Evolutionary conservation across 2,797 vertebrate species (phyloP).

Genomic region (Alcedo quadribrachys): DNA sequence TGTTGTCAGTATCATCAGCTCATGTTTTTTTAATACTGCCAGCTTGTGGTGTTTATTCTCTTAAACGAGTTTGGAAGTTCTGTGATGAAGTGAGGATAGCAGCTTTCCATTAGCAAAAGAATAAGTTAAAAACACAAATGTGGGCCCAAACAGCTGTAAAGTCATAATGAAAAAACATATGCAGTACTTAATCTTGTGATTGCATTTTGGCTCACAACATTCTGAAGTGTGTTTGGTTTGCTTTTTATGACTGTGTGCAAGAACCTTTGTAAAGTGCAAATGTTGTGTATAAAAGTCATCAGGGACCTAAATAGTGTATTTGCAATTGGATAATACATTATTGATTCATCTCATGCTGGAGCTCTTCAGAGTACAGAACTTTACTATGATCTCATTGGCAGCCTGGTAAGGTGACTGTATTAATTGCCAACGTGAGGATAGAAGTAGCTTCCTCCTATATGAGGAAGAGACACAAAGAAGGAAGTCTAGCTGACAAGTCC

Average conservation of each 20-base stretch:
- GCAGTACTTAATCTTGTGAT: background rate
- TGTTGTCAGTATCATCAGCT: background rate
- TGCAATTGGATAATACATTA: background rate
- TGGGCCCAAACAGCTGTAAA: background rate
- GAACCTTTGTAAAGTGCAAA: background rate
- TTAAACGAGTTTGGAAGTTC: background rate
- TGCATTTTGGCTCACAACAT: background rate
- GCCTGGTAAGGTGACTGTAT: background rate
- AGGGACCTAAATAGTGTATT: background rate
- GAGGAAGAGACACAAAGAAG: background rate
- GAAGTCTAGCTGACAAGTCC: background rate
- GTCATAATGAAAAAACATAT: background rate
- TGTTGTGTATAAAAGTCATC: background rate
- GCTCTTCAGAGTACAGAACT: background rate
- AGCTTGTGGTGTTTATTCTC: constrained; percentile 10
- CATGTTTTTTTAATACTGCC: background rate
- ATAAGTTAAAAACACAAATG: background rate
- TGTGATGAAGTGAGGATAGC: background rate
- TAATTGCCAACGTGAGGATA: background rate
- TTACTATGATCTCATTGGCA: background rate
- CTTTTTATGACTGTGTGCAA: background rate
- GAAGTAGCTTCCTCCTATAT: background rate
- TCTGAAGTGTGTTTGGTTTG: background rate
- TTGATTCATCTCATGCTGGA: background rate
- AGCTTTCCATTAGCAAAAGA: background rate